Evolutionary conservation across 2,113 vertebrate species (phyloP), one percentile per base, ranked within the genome.

Genomic region (Halichoeres trimaculatus): DNA sequence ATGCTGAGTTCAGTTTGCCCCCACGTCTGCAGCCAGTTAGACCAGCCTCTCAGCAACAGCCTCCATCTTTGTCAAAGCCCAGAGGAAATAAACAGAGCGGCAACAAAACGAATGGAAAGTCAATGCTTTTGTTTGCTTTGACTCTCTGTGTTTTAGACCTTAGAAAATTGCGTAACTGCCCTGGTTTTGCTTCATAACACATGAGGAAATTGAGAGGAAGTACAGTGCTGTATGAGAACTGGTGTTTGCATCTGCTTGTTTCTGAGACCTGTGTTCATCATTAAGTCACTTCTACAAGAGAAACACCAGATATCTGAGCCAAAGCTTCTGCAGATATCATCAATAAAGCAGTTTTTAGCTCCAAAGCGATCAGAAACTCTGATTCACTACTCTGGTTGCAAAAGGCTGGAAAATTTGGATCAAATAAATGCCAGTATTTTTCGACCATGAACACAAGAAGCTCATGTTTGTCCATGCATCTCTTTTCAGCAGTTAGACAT

Each of bases 11-110:
- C 73, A 68, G 74, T 24, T 16, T 67, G 35, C 59, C 70, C 40
- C 48, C 66, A 51, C 34, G 36, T 79, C 62, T 72, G 74, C 74
- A 79, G 43, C 2, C 19, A 48, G 69, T 52, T 73, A 85, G 76
- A 70, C 70, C 48, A 53, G 66, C 40, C 78, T 70, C 45, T 51
- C 16, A 74, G 61, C 51, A 55, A 10, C 64, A 69, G 78, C 60
- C 63, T 70, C 57, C 14, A 69, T 76, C 70, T 64, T 56, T 50
- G 8, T 45, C 40, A 76, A 83, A 75, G 51, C 75, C 35, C 67
- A 0, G 45, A 69, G 41, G 26, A 81, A 79, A 72, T 50, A 17
- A 76, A 45, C 36, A 16, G 43, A 50, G 59, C 72, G 48, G 58
- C 60, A 80, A 60, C 47, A 14, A 35, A 65, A 24, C 16, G 19